Conservation (phyloP, 2,113 vertebrate species). For the Malurus alboscapulatus region DNA sequence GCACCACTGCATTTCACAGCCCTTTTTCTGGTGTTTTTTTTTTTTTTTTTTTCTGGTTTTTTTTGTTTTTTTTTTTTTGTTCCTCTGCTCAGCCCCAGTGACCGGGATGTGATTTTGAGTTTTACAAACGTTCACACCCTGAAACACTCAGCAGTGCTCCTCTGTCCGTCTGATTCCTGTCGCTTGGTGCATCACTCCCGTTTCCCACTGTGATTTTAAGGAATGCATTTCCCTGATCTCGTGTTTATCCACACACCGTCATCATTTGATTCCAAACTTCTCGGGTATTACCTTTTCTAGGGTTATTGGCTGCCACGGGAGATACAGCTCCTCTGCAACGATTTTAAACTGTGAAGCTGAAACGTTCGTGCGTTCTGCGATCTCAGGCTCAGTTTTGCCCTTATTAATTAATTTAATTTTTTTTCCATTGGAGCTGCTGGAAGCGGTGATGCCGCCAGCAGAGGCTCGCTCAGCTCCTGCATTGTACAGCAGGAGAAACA, state of each 20-base stretch:
- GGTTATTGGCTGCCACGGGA: neutral
- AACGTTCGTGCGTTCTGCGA: neutral
- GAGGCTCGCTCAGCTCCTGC: neutral
- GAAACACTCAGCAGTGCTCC: neutral
- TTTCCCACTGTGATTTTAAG: neutral
- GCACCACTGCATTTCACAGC: neutral
- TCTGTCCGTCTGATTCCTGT: neutral
- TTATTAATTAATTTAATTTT: neutral
- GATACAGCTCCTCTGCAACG: neutral
- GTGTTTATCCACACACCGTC: neutral
- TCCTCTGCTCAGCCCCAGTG: neutral
- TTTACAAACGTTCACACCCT: neutral
- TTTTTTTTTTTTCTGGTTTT: fast-evolving
- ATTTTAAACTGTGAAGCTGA: neutral
- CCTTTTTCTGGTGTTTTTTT: neutral
- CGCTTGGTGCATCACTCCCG: neutral
- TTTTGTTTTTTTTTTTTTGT: neutral
- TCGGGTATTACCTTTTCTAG: neutral
- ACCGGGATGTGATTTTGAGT: neutral
- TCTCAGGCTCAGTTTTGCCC: neutral
- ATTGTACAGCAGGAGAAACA: neutral
- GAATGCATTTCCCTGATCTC: neutral
- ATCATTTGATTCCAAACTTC: neutral
- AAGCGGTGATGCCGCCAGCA: neutral
- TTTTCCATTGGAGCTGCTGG: neutral